Percentiles rank a stretch among this genome's conserved stretches.
phyloP scores from a whole-genome alignment of 2,888 invertebrate species.

The Sinodicranocentrus sp. region DNA sequence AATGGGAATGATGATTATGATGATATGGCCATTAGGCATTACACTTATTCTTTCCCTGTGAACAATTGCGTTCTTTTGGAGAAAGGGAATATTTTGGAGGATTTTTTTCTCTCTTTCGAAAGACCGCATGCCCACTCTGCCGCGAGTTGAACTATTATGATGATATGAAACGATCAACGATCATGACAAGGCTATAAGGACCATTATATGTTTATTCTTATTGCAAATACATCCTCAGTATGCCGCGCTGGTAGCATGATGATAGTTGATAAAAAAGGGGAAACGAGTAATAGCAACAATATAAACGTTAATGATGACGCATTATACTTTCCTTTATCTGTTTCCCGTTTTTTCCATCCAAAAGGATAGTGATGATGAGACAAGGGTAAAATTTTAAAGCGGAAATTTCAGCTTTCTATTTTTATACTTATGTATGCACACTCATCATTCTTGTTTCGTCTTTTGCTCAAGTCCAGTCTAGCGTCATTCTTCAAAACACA shows the following conservation, averaged over 20 bases:
- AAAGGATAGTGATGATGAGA: too few species aligned
- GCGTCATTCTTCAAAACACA: too few species aligned
- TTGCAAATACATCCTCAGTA: background rate
- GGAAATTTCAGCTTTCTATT: too few species aligned
- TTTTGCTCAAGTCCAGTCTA: background rate
- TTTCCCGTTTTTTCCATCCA: background rate
- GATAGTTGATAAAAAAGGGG: conserved; percentile 18
- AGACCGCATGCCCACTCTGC: background rate
- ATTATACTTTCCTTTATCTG: background rate
- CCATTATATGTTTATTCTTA: conserved; percentile 29
- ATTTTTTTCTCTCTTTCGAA: background rate
- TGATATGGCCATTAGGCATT: conserved; percentile 48
- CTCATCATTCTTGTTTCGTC: too few species aligned
- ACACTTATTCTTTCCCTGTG: conserved; percentile 15
- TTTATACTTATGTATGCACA: too few species aligned
- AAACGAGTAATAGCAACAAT: conserved; percentile 17
- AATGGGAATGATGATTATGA: conserved; percentile 45
- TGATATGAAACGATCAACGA: conserved; percentile 13
- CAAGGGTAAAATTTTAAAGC: too few species aligned
- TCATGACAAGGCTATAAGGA: background rate
- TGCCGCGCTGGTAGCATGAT: background rate
- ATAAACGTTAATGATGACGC: conserved; percentile 31
- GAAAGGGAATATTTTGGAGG: background rate
- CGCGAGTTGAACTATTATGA: too few species aligned
- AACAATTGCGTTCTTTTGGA: too few species aligned